These are phyloP conservation scores for Cromileptes altivelis DNA, from an alignment of 2,113 vertebrate genomes.

Conservation along the genomic window DNA sequence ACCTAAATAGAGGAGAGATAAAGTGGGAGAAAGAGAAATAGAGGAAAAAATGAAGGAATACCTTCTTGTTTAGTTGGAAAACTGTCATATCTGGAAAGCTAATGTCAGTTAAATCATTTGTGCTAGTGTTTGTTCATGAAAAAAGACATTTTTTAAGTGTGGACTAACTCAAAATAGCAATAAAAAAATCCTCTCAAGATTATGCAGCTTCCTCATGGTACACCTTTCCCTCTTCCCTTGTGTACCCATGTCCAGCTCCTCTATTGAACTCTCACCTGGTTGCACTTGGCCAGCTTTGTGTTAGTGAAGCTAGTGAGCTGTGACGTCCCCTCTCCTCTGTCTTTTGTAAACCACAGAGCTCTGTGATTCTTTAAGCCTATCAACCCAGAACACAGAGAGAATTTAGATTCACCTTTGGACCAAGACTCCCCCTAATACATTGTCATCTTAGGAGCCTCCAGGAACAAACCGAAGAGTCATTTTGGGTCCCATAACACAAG, in stretches of 20 bases:
- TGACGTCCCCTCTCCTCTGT: constrained; percentile 45
- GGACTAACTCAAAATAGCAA: not conserved
- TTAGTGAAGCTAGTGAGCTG: constrained; percentile 55
- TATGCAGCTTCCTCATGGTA: not conserved
- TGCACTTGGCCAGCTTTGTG: constrained; percentile 46
- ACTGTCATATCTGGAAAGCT: not conserved
- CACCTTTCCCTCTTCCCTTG: not conserved
- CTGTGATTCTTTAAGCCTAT: constrained; percentile 40
- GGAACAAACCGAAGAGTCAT: not conserved
- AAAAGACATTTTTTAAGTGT: not conserved
- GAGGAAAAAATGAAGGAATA: not conserved
- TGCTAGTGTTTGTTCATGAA: not conserved
- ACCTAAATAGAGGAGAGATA: constrained; percentile 46
- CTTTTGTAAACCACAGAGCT: constrained; percentile 59
- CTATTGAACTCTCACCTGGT: constrained; percentile 60
- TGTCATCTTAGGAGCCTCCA: constrained; percentile 26
- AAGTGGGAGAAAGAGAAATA: not conserved
- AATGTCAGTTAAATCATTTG: not conserved
- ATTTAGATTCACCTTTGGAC: constrained; percentile 51
- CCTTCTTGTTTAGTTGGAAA: not conserved
- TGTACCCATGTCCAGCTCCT: constrained; percentile 34
- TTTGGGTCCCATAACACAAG: not conserved
- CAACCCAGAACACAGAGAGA: constrained; percentile 34
- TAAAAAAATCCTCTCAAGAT: not conserved
- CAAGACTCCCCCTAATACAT: constrained; percentile 23